Base-by-base conservation (phyloP, 2,797 vertebrate genomes). In the Tiaroga cobitis region DNA sequence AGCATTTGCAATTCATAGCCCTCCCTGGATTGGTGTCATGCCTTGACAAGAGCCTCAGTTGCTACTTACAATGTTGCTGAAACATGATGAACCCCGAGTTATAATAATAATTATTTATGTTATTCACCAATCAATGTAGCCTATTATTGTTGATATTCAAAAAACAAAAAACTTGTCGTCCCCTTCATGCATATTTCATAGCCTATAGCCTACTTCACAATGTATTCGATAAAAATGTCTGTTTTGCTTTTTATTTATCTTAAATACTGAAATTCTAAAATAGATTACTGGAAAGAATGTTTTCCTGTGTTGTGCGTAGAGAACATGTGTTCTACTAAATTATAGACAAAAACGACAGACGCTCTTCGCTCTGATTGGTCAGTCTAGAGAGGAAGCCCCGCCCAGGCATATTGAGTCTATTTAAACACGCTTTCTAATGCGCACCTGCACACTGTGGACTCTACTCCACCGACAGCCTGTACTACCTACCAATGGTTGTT, bases 401-500 rank as follows among this genome's bases (percentile, higher is more conserved):
- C 88, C 89, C 84, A 75, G 43, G 2, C 49, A 16, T 8, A 6
- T 41, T 16, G 26, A 1, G 43, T 0, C 11, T 83, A 43, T 86
- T 67, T 88, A 86, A 87, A 29, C 26, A 15, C 51, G 37, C 56
- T 19, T 4, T 32, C 39, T 13, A 19, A n/a, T 8, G 21, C 32
- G 3, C 69, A 80, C 75, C 29, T 65, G n/a, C 41, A 26, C 56
- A 1, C 19, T 21, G n/a, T 29, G 11, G 8, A 24, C 2, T 61
- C 5, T 21, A n/a, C n/a, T n/a, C n/a, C n/a, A n/a, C 3, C 1
- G 11, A 7, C 32, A n/a, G 13, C 16, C 19, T 19, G 4, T 11
- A 69, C 54, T 39, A 24, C 0, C n/a, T 26, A 70, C 82, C 87
- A 90, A 94, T 94, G 93, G 91, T 94, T 56, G 92, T 92, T 63